Evolutionary conservation across 2,888 invertebrate species (phyloP), one percentile per base, ranked within the genome.

Genomic region (Diogma glabrata): DNA sequence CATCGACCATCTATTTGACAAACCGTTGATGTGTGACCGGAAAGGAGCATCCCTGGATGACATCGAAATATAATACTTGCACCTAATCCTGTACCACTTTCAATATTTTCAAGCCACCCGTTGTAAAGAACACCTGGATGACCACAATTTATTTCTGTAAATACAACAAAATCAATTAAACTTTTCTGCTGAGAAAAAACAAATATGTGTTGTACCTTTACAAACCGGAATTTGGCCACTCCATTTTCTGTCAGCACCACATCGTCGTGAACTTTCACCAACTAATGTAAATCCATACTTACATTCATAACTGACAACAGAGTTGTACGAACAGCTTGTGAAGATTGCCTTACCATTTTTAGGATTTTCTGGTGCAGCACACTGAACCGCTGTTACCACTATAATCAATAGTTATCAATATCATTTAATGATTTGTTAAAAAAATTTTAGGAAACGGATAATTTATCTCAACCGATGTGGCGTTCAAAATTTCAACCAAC

Each of bases 191-290:
- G 28, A 16, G 4, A 38, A 9, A 14, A 38, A 38, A 9, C 6
- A 6, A 51, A 24, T n/a, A n/a, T n/a, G n/a, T 19, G 40, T 20
- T 24, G 64, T 67, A 91, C 93, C 91, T 82, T 92, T 91, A 68
- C 97, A 97, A 58, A 77, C 73, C 2, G 96, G 95, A 60, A 87
- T 81, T n/a, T 80, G 75, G 30, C 94, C 96, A 19, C 90, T 87
- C 97, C 97, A 99, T 64, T 87, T 86, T 65, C 88, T 85, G 69
- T 96, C 93, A 1, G 94, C 89, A 2, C 92, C 89, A 67, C 99
- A 99, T 43, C 89, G 76, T 58, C 97, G 77, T 3, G 93, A 93
- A 12, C 84, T 79, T 56, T 91, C 88, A 1, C 97, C 97, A 8
- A 90, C 79, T 54, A 97, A 77, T 54, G 88, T 84, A 72, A 86